Evolutionary conservation across 2,888 invertebrate genomes (phyloP), one percentile per base, ranked within the genome.

Genomic region (Dryococelus australis): DNA sequence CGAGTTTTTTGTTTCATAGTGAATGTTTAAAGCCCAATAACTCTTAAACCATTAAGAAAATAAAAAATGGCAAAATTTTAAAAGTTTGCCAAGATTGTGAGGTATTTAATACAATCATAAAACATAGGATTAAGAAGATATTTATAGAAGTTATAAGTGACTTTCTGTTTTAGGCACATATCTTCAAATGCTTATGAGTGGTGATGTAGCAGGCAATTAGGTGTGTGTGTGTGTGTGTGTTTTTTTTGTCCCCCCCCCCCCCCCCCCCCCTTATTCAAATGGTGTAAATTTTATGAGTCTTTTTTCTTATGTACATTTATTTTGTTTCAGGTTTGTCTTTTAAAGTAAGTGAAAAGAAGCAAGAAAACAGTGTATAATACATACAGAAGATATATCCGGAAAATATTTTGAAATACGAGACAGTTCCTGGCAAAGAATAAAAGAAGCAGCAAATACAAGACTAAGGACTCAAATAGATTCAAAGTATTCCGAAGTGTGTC

Each of bases 361-460:
- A 27, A 83, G 83, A 83, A 28, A 27, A 43, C 35, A 28, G 12
- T 83, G 83, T 83, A 35, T 83, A 83, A 83, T 83, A 83, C 35
- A 28, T 24, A 83, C 83, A 83, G n/a, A 80, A 28, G 83, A 2
- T 83, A 5, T 28, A 83, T 83, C 28, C 24, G 28, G 83, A 43
- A 83, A 83, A 83, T 26, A 20, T 27, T 26, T 83, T 43, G 35
- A 27, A 83, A 83, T 83, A 13, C 35, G 28, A 43, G 83, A 28
- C 83, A 83, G 83, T 83, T 83, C 83, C 28, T 83, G 83, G 35
- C 83, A 28, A 83, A 83, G 83, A 83, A 83, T 83, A 28, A 83
- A 83, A 83, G 83, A 83, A 83, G 83, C 83, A 83, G 83, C 83
- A 83, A 43, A 13, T 28, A 83, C 83, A 35, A 83, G 28, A 24